Conservation (phyloP, 2,113 vertebrate genomes). For the Cacatua alba region DNA sequence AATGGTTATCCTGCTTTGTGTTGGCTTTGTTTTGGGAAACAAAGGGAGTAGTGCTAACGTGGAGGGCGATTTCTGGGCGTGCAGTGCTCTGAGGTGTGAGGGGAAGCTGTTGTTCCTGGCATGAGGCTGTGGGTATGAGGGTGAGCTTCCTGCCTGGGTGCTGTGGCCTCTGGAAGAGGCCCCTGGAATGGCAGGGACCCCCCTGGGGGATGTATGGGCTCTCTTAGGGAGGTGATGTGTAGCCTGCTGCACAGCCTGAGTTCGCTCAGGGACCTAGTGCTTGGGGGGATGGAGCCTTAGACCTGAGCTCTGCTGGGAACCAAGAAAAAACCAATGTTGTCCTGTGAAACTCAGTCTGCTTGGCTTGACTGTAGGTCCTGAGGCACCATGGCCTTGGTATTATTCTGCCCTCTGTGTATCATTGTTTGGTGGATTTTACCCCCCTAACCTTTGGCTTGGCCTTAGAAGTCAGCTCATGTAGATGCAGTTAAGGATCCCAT, state of each 20-base stretch:
- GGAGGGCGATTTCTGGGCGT: not conserved
- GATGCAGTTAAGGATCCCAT: not conserved
- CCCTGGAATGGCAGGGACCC: not conserved
- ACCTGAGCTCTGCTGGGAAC: not conserved
- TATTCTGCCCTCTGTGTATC: not conserved
- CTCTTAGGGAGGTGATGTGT: no score
- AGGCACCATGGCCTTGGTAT: no score
- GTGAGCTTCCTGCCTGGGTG: not conserved
- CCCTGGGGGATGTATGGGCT: rapidly evolving
- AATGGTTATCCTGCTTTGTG: not conserved
- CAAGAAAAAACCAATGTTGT: rapidly evolving
- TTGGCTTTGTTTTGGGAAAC: not conserved
- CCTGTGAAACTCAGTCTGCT: not conserved
- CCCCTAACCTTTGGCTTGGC: not conserved
- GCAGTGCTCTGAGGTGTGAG: not conserved
- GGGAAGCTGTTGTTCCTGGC: not conserved
- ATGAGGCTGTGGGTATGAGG: not conserved
- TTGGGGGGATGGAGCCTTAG: not conserved
- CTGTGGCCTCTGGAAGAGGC: not conserved
- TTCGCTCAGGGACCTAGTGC: rapidly evolving
- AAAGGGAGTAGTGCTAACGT: rapidly evolving
- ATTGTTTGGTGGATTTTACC: not conserved
- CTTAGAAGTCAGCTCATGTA: not conserved
- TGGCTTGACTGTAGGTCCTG: not conserved
- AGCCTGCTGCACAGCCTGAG: not conserved